A percentile compares a stretch with the other conserved stretches of the same genome.
These are phyloP conservation scores for Venustaconcha ellipsiformis DNA, from an alignment of 1,140 invertebrate species.

Conservation along the genomic window DNA sequence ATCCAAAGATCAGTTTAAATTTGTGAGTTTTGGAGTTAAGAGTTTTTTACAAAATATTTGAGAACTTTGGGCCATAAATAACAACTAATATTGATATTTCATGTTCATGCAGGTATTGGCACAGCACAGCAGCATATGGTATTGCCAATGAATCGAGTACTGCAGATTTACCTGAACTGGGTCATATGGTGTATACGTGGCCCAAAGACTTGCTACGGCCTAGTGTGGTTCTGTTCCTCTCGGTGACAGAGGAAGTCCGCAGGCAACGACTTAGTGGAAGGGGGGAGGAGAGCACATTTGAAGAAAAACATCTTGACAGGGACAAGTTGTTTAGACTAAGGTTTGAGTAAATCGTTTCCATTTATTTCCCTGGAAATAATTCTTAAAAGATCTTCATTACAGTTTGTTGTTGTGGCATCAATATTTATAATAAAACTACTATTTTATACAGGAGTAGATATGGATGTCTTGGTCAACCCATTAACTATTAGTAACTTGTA, in stretches of 20 bases:
- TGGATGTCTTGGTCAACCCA: too few species aligned
- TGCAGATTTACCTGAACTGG: slow-evolving; percentile 35
- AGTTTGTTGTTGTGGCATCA: too few species aligned
- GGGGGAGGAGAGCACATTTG: slow-evolving; percentile 37
- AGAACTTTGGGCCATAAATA: too few species aligned
- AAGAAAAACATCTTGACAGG: slow-evolving; percentile 45
- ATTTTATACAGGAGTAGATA: too few species aligned
- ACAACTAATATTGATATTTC: not conserved
- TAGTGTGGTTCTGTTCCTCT: slow-evolving; percentile 47
- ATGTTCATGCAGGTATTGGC: slow-evolving; percentile 47
- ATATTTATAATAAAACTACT: too few species aligned
- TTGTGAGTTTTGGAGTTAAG: too few species aligned
- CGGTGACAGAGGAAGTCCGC: slow-evolving; percentile 49
- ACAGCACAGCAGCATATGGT: slow-evolving; percentile 59
- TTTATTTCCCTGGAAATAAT: not conserved
- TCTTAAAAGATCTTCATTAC: too few species aligned
- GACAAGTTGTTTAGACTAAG: slow-evolving; percentile 50
- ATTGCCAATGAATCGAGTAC: slow-evolving; percentile 53
- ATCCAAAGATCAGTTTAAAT: too few species aligned
- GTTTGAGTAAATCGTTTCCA: slow-evolving; percentile 21
- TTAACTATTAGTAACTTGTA: too few species aligned
- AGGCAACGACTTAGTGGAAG: slow-evolving; percentile 37
- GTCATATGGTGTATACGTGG: slow-evolving; percentile 49
- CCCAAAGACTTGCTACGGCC: slow-evolving; percentile 48
- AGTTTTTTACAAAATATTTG: too few species aligned